Percentiles rank a stretch among this genome's conserved stretches.
Conservation (phyloP, 2,888 invertebrate genomes). For the Petrolisthes cinctipes region DNA sequence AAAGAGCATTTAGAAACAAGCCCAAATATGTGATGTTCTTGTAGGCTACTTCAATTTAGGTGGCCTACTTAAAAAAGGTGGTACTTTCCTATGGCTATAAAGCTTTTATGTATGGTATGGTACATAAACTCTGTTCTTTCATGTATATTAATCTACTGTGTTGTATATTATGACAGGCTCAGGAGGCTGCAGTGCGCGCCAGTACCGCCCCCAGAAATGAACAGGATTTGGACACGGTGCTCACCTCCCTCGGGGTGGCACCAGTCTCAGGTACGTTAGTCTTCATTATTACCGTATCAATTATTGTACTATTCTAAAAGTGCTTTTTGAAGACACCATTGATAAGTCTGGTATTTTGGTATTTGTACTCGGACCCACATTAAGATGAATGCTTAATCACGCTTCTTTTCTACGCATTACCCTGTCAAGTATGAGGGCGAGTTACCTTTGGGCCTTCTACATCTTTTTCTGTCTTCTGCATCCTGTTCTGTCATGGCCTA, state of each 20-base stretch:
- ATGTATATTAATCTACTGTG: neutral
- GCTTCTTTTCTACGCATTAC: too few relatives aligned
- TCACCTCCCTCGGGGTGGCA: constrained; percentile 87
- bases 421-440: too few relatives aligned
- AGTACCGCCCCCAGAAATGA: constrained; percentile 60
- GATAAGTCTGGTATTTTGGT: too few relatives aligned
- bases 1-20: too few relatives aligned
- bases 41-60: neutral
- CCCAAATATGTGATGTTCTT: too few relatives aligned
- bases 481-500: too few relatives aligned
- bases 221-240: constrained; percentile 84
- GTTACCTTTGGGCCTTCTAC: too few relatives aligned
- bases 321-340: too few relatives aligned
- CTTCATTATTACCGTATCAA: neutral
- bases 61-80: neutral
- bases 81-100: neutral
- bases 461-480: too few relatives aligned
- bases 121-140: neutral
- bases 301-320: too few relatives aligned
- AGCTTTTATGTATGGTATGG: neutral
- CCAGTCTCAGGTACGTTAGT: constrained; percentile 78
- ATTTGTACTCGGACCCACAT: too few relatives aligned
- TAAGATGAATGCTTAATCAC: too few relatives aligned
- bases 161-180: constrained; percentile 39
- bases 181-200: constrained; percentile 66